phyloP scores from a whole-genome alignment of 1,140 invertebrate species.

The Drosophila nannoptera region DNA sequence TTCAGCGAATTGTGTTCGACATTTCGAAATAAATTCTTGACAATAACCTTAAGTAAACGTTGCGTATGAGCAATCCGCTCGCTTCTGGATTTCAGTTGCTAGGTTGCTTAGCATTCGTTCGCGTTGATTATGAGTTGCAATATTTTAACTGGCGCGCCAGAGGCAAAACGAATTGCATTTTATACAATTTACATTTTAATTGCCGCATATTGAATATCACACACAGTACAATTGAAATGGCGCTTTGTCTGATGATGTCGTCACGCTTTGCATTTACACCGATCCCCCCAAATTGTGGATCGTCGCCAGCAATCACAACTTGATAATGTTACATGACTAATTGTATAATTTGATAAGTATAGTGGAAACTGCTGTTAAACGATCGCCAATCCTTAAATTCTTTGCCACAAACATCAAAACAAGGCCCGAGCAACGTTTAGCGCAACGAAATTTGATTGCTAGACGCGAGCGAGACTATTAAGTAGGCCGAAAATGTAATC shows the following conservation, averaged over 20 bases:
- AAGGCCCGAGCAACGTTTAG: too few species aligned
- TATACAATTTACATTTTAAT: constrained; percentile 75
- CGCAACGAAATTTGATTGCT: neutral
- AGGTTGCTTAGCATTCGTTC: constrained; percentile 1
- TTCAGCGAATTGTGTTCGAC: constrained; percentile 41
- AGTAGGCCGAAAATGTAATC: neutral
- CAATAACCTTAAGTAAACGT: constrained; percentile 64
- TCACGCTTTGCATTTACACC: constrained; percentile 53
- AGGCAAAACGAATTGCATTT: constrained; percentile 62
- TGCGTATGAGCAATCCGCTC: constrained; percentile 62
- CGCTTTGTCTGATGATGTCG: constrained; percentile 69
- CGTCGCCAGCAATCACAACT: constrained; percentile 12
- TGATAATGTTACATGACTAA: constrained; percentile 33
- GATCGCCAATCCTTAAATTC: constrained; percentile 10
- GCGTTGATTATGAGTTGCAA: constrained; percentile 49
- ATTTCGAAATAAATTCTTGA: constrained; percentile 43
- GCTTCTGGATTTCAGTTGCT: constrained; percentile 1
- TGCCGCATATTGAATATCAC: constrained; percentile 58
- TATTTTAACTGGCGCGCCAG: constrained; percentile 52
- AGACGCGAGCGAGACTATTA: neutral
- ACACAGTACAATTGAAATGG: constrained; percentile 41
- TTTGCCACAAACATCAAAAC: neutral
- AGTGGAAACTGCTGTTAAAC: constrained; percentile 6
- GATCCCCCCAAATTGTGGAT: constrained; percentile 27
- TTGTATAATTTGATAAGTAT: constrained; percentile 12